Evolutionary conservation across 2,797 vertebrate genomes (phyloP), one percentile per base, ranked within the genome.

Genomic region (Acridotheres tristis): DNA sequence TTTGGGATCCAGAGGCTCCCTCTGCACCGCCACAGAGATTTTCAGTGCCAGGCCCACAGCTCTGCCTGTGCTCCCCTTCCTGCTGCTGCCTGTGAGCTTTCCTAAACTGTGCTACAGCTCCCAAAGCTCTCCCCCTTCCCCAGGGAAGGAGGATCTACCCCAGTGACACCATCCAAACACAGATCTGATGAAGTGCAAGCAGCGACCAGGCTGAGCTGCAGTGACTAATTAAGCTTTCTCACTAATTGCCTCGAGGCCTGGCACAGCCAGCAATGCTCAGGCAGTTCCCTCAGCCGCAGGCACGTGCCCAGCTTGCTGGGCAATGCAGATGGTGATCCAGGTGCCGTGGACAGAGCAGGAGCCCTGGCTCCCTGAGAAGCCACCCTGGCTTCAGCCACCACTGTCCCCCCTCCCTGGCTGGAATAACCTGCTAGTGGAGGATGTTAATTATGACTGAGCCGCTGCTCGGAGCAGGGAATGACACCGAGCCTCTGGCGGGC

Each of bases 401-500:
- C 47, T 14, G 7, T 16, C 29, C 51, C 42, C n/a, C 18, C 20
- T 16, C 40, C 4, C 10, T 2, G 29, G 32, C 72, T 14, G 29
- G 34, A 73, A 54, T 29, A 26, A 74, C 26, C 36, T 15, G 38
- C n/a, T 42, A 10, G 36, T 2, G 47, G 50, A 69, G 43, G 79
- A 32, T 1, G 7, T 25, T 43, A 43, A 83, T 54, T 30, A 61
- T 22, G 25, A 61, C 69, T 14, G 53, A 87, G 79, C 4, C 0
- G 10, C 67, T 92, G 47, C 59, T 63, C 0, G 0, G 65, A 67
- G 87, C 27, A 16, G 32, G 65, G 71, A 69, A 50, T 1, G 16
- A 20, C 3, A 22, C 66, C 0, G 13, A 82, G 80, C 59, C 76
- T 32, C n/a, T 1, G 16, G 47, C 0, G 3, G 22, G 66, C 0